These are phyloP conservation scores for Enteromius afrohamiltoni DNA, from an alignment of 2,797 vertebrate species.

Conservation along the genomic window DNA sequence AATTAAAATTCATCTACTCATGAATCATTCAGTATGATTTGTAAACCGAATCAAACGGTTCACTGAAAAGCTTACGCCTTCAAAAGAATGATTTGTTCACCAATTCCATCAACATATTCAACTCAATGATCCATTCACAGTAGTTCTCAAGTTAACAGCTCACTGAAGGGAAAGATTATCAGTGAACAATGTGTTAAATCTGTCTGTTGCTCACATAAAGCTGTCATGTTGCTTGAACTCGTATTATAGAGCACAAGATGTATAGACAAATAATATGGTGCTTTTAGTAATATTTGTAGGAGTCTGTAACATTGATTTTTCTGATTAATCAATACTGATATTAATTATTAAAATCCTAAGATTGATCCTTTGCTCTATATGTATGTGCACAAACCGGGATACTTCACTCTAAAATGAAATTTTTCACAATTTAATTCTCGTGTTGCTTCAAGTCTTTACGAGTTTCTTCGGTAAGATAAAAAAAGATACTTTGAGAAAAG, in stretches of 20 bases:
- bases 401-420: not conserved
- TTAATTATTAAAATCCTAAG: not conserved
- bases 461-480: not conserved
- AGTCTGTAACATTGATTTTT: not conserved
- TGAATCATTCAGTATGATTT: constrained; percentile 6
- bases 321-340: not conserved
- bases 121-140: not conserved
- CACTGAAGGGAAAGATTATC: constrained; percentile 19
- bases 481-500: not conserved
- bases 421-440: not conserved
- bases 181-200: constrained; percentile 18
- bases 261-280: not conserved
- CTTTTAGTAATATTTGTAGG: constrained; percentile 7
- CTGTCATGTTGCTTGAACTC: not conserved
- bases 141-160: constrained; percentile 5
- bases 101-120: not conserved
- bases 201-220: not conserved
- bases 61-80: not conserved
- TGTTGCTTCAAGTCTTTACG: not conserved
- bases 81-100: constrained; percentile 1
- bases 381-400: not conserved
- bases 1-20: not conserved
- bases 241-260: not conserved
- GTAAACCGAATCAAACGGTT: constrained; percentile 9
- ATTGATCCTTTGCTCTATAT: not conserved